Base-by-base conservation (phyloP, 2,888 invertebrate species). In the Tyria jacobaeae region DNA sequence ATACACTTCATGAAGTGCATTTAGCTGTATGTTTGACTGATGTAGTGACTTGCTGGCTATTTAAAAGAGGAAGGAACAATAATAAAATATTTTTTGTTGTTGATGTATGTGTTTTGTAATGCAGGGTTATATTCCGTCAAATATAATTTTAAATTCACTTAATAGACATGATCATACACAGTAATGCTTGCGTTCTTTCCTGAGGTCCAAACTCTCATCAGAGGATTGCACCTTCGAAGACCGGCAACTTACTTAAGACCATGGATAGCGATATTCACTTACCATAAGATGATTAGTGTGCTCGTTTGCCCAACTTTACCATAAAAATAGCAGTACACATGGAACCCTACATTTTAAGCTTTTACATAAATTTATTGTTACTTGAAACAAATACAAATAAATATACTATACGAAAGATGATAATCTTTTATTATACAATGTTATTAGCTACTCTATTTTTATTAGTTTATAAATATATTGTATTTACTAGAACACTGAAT, bases 1-100 rank as follows among this genome's bases (percentile, higher is more conserved):
- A 48, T 57, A 67, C 59, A 64, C n/a, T 31, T 25, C 24, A 61
- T 37, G 34, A 56, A 35, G 7, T 24, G 21, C 14, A 15, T 59
- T 51, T 27, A 17, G 2, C n/a, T 15, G 17, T 31, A 12, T 44
- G 7, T 12, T 55, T 55, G 21, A 35, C 21, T 27, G 12, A 52
- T 39, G 25, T 14, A 37, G 35, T 52, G 24, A 37, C 24, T 2
- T 4, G 15, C 1, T 37, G 15, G 3, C 6, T 14, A 37, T 27
- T 27, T 27, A 27, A 27, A 27, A 4, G 7, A 44, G 12, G 21
- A 12, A 2, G 21, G 10, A 1, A 17, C 21, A 5, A 10, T 1
- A 44, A 21, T 21, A 21, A 1, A 21, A 21, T 44, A 10, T 10
- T 21, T 27, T 27, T 31, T 31, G 6, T 31, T 31, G 27, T 31